Evolutionary conservation across 2,888 invertebrate species (phyloP).

Genomic region (Gisinianus flammeolus): DNA sequence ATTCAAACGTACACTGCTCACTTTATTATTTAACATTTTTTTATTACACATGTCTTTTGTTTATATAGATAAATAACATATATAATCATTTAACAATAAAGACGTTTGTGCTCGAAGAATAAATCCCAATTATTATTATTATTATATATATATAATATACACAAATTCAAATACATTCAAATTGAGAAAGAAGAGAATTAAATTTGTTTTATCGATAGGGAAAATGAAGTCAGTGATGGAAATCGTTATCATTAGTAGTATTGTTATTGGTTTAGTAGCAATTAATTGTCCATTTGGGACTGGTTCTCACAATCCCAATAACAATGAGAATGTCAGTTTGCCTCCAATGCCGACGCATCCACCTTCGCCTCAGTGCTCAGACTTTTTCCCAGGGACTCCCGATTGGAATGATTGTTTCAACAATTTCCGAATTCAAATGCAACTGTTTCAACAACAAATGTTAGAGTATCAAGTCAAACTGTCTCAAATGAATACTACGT

Average conservation of each 20-base stretch:
- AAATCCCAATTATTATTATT: no score
- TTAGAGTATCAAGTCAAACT: conserved; percentile 1
- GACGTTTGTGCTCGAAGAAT: no score
- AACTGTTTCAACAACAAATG: conserved; percentile 11
- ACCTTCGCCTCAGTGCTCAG: conserved; percentile 18
- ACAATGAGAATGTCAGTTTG: not conserved
- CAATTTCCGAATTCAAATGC: not conserved
- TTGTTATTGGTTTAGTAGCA: not conserved
- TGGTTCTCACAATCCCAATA: not conserved
- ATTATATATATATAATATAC: no score
- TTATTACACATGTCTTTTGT: no score
- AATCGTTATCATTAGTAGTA: not conserved
- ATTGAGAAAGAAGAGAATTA: no score
- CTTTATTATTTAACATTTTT: no score
- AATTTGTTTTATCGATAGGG: no score
- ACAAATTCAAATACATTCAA: no score
- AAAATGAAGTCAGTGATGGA: not conserved
- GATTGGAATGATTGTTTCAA: conserved; percentile 14
- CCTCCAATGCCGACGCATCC: not conserved
- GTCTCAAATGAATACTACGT: not conserved
- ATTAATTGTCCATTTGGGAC: not conserved
- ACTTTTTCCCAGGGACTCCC: conserved; percentile 11
- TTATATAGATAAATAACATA: no score
- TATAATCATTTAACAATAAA: no score
- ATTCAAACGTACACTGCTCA: no score